A percentile compares a stretch with the other conserved stretches of the same genome.
phyloP scores from a whole-genome alignment of 2,888 invertebrate genomes.

The Pedicia rivosa region DNA sequence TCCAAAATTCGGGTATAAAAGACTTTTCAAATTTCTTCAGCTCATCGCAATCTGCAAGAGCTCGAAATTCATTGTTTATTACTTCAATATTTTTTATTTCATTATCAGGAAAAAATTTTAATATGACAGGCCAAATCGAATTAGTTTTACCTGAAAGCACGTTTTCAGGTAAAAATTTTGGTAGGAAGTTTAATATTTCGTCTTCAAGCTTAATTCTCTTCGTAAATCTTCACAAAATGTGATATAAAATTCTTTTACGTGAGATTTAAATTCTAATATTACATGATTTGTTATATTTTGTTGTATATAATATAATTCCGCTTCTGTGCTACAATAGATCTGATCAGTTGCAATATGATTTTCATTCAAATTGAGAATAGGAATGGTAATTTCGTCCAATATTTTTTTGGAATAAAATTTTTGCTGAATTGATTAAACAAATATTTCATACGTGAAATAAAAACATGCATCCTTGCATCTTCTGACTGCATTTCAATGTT shows the following conservation, averaged over 20 bases:
- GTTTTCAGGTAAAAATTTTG: constrained; percentile 1
- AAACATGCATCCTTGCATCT: constrained; percentile 3
- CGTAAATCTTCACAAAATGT: constrained; percentile 1
- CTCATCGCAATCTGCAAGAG: constrained; percentile 6
- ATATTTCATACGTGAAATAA: neutral
- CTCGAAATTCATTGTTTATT: constrained; percentile 8
- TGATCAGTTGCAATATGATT: neutral
- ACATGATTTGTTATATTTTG: neutral
- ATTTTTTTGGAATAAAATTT: neutral
- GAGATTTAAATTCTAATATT: neutral
- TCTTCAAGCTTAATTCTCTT: constrained; percentile 3
- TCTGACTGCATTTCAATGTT: neutral
- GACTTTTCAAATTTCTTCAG: constrained; percentile 6
- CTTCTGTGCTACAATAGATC: neutral
- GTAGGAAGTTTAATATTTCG: constrained; percentile 5
- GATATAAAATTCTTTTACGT: constrained; percentile 3
- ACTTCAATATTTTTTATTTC: constrained; percentile 5
- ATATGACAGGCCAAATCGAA: no score
- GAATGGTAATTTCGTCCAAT: neutral
- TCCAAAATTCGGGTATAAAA: constrained; percentile 7
- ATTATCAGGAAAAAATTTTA: no score
- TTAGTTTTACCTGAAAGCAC: neutral
- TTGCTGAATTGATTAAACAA: neutral
- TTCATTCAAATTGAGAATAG: neutral
- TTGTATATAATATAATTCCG: neutral